Conservation (phyloP, 2,888 invertebrate genomes). For the Antheraea yamamai region DNA sequence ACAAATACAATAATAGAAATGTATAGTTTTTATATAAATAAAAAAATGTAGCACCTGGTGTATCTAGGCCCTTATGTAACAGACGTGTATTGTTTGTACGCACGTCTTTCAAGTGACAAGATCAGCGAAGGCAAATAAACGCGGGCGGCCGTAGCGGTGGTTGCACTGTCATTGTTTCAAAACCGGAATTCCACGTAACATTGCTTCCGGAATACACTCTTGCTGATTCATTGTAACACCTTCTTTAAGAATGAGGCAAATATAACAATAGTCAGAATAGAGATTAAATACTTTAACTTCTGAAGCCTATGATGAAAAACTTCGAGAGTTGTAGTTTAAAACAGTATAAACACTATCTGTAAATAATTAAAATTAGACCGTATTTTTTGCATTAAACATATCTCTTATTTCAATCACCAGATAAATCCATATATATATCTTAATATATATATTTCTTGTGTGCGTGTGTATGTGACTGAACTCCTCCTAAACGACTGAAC, state of each 20-base stretch:
- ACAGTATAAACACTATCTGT: too few species aligned
- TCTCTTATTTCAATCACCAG: too few species aligned
- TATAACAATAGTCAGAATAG: not conserved
- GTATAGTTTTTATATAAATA: not conserved
- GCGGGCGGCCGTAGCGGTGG: not conserved
- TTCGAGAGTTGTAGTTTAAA: too few species aligned
- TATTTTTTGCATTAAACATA: too few species aligned
- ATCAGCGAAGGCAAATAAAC: conserved; percentile 9
- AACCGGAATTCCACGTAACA: conserved; percentile 8
- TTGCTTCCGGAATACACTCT: conserved; percentile 1
- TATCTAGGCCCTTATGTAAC: not conserved
- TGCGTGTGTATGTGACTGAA: too few species aligned
- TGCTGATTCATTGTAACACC: not conserved
- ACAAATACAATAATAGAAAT: not conserved
- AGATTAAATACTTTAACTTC: not conserved
- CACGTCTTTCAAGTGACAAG: conserved; percentile 16
- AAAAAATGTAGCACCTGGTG: not conserved
- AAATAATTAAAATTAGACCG: too few species aligned
- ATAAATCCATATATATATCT: too few species aligned
- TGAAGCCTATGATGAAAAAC: too few species aligned
- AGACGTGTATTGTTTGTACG: not conserved
- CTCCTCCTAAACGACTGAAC: too few species aligned
- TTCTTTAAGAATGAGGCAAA: not conserved
- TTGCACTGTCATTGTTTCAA: conserved; percentile 10
- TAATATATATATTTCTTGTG: too few species aligned